Evolutionary conservation across 2,113 vertebrate genomes (phyloP), one percentile per base, ranked within the genome.

Genomic region (Neogobius melanostomus): DNA sequence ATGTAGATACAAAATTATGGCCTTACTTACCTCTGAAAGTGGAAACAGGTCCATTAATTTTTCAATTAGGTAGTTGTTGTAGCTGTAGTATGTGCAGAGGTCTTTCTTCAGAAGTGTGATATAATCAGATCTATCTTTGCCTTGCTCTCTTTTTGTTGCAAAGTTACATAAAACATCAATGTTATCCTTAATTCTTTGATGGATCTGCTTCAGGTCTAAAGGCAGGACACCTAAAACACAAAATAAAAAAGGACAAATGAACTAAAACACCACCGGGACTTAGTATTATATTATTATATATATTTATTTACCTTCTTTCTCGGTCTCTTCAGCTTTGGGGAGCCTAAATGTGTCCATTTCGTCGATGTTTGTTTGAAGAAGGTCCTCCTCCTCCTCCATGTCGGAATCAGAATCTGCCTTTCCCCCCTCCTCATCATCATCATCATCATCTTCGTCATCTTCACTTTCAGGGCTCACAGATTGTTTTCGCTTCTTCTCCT

Each of bases 111-210:
- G 89, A 14, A 95, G 86, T 0, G 85, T 57, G 0, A 98, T 79
- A 82, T 99, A 99, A 15, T 98, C 96, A 4, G 91, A 69, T 36
- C 98, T 87, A 0, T 93, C 92, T 60, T 91, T 95, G 0, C 95
- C 95, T 12, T 93, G 92, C 57, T 98, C 96, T 44, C 96, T 92
- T 84, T 92, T 96, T 48, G 77, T 68, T 9, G 21, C 64, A 0
- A 99, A 99, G 64, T 99, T 89, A 74, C 93, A 93, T 17, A 99
- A 92, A 63, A 99, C 95, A 8, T 93, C 94, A 17, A 99, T 69
- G n/a, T 97, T 97, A 85, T 97, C 95, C 87, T 97, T 96, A 71
- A 99, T 98, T 72, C 98, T 94, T 74, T 97, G 95, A 79, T 98
- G 89, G 79, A 99, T 88, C 6, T 86, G 16, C 46, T 97, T 94